Conservation (phyloP, 1,140 invertebrate genomes). For the Xylocopa sonorina region DNA sequence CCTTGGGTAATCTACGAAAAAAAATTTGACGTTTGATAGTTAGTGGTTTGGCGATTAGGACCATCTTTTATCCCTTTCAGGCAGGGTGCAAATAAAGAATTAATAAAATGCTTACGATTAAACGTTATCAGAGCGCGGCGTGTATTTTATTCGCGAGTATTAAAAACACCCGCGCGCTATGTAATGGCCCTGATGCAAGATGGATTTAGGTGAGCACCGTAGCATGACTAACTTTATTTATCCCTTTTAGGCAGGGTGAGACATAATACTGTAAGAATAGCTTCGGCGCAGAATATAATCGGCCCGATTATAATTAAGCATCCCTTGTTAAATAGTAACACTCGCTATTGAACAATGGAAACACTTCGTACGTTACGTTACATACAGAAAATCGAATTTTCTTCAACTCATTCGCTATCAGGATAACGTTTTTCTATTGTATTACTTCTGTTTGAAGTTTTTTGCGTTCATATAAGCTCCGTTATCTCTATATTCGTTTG, state of each 20-base stretch:
- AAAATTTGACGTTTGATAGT: not conserved
- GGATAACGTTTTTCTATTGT: too few species aligned
- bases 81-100: slow-evolving; percentile 69
- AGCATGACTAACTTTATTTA: slow-evolving; percentile 69
- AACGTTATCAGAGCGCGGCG: slow-evolving; percentile 61
- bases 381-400: not conserved
- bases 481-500: too few species aligned
- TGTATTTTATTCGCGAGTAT: slow-evolving; percentile 32
- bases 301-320: slow-evolving; percentile 62
- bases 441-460: too few species aligned
- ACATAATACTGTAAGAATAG: slow-evolving; percentile 63
- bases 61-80: slow-evolving; percentile 71
- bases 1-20: not conserved
- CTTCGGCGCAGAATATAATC: slow-evolving; percentile 64
- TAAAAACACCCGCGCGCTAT: slow-evolving; percentile 35
- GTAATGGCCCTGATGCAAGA: slow-evolving; percentile 65
- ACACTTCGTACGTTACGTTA: not conserved
- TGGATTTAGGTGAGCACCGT: slow-evolving; percentile 69
- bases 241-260: slow-evolving; percentile 73
- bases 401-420: too few species aligned
- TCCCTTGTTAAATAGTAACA: slow-evolving; percentile 3
- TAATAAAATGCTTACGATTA: slow-evolving; percentile 68
- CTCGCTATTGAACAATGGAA: not conserved
- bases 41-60: slow-evolving; percentile 43
- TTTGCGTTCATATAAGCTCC: too few species aligned